Evolutionary conservation across 64 coral and sea anemone genomes (phyloP), one percentile per base, ranked within the genome.

Genomic region (Trachythela sp.): DNA sequence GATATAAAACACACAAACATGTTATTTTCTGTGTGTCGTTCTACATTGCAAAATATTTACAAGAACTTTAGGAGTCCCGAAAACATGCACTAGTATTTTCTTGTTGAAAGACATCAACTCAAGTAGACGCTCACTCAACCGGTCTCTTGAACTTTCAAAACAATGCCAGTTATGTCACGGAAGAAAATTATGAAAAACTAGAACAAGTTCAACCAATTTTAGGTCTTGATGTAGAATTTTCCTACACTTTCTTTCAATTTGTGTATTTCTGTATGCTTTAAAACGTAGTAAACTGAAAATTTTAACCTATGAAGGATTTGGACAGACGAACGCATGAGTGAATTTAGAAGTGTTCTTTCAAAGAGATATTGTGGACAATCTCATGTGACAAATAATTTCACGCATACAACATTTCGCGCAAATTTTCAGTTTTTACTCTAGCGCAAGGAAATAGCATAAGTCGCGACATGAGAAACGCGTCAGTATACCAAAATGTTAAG

Each of bases 371-470:
- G 20, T 64, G 13, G 56, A 64, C 56, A 64, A 64, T 64, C 42
- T 64, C 56, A 64, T 64, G 56, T 64, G 56, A 64, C 56, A 64
- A 64, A 64, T 64, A 64, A 64, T 64, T 45, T 45, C 42, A 45
- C 42, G 42, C 42, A 45, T 45, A 45, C 42, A 45, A 6, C 42
- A n/a, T n/a, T n/a, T 45, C 11, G 4, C 11, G 42, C 42, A 11
- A 45, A 4, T 6, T 45, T 45, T 45, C 42, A 11, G 11, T 45
- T 45, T 45, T 45, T 45, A 45, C 42, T 11, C 42, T 11, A 4
- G n/a, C n/a, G n/a, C n/a, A n/a, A n/a, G n/a, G n/a, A n/a, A n/a
- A n/a, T n/a, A n/a, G n/a, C n/a, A n/a, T n/a, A n/a, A n/a, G n/a
- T n/a, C n/a, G n/a, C n/a, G n/a, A n/a, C n/a, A n/a, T n/a, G n/a